Evolutionary conservation across 2,797 vertebrate genomes (phyloP).

Genomic region (Streptopelia turtur): DNA sequence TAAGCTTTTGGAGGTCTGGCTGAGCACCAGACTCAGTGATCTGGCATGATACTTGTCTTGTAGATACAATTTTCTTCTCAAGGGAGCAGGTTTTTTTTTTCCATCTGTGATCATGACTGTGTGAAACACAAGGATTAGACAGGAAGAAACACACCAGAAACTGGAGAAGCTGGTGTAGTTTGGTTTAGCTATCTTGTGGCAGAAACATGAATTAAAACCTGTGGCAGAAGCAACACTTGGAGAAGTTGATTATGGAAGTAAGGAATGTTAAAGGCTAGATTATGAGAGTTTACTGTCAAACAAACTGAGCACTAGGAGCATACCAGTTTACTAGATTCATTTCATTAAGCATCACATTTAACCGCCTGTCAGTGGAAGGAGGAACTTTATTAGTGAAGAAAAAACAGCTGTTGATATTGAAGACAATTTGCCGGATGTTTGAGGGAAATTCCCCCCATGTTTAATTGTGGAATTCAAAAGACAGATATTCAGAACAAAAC

Average conservation of each 20-base stretch:
- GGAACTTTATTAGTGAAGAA: not conserved
- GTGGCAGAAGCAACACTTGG: not conserved
- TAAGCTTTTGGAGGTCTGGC: not conserved
- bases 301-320: not conserved
- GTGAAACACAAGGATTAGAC: not conserved
- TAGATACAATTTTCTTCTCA: not conserved
- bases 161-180: not conserved
- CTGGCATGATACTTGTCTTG: not conserved
- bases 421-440: not conserved
- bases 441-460: not conserved
- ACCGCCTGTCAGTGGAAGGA: not conserved
- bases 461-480: not conserved
- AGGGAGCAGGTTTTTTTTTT: not conserved
- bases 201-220: not conserved
- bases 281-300: not conserved
- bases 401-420: not conserved
- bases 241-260: not conserved
- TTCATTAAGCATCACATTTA: not conserved
- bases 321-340: not conserved
- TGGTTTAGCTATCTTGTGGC: not conserved
- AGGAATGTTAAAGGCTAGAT: not conserved
- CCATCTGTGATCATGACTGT: not conserved
- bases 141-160: not conserved
- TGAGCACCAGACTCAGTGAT: not conserved
- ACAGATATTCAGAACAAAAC: not conserved